Evolutionary conservation across 2,113 vertebrate genomes (phyloP).

Genomic region (Periophthalmus modestus): DNA sequence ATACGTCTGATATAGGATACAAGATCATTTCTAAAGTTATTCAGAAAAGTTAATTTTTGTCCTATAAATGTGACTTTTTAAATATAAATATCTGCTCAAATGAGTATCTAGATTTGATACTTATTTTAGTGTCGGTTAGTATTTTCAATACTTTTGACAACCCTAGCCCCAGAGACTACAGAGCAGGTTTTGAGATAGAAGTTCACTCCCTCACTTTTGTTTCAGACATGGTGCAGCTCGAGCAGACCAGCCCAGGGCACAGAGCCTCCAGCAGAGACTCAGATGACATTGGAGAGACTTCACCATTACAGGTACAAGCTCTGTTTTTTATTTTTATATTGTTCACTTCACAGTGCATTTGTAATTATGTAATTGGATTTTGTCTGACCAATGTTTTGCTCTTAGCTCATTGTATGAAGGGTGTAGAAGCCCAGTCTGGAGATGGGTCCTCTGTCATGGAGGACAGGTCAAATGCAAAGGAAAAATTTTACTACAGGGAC

Average conservation of each 20-base stretch:
- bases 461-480: too few relatives aligned
- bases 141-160: neutral
- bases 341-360: neutral
- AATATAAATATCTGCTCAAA: too few relatives aligned
- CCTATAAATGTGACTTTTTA: too few relatives aligned
- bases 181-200: neutral
- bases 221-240: slow-evolving; percentile 87
- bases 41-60: too few relatives aligned
- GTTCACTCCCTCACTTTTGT: slow-evolving; percentile 16
- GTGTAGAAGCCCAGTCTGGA: too few relatives aligned
- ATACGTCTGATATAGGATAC: too few relatives aligned
- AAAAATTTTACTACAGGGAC: too few relatives aligned
- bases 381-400: neutral
- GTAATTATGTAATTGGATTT: neutral
- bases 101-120: too few relatives aligned
- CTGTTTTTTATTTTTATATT: neutral
- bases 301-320: slow-evolving; percentile 56
- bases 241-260: slow-evolving; percentile 79
- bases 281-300: slow-evolving; percentile 79
- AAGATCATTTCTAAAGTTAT: too few relatives aligned
- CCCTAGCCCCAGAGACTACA: neutral
- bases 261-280: slow-evolving; percentile 71
- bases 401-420: too few relatives aligned
- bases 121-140: too few relatives aligned
- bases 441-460: too few relatives aligned